phyloP scores from a whole-genome alignment of 2,797 vertebrate species.

The Gila robusta region DNA sequence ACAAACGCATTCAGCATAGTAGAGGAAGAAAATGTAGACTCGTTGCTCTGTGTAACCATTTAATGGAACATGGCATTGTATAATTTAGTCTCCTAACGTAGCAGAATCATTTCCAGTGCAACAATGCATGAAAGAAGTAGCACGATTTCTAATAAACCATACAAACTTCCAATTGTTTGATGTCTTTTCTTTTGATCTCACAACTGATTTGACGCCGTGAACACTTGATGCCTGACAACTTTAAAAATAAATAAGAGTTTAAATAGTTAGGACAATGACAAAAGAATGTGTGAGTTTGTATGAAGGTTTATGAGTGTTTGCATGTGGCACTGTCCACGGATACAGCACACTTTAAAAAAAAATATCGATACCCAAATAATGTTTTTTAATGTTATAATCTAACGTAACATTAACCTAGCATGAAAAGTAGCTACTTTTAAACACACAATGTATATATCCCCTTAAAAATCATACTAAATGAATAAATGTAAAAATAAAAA shows the following conservation, averaged over 20 bases:
- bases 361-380: neutral
- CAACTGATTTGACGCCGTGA: neutral
- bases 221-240: neutral
- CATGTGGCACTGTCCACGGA: neutral
- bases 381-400: neutral
- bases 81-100: slow-evolving; percentile 37
- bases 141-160: slow-evolving; percentile 5
- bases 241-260: slow-evolving; percentile 12
- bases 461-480: neutral
- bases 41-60: slow-evolving; percentile 6
- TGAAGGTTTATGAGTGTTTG: neutral
- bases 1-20: slow-evolving; percentile 39
- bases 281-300: slow-evolving; percentile 6
- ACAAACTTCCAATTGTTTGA: slow-evolving; percentile 13
- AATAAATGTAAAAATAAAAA: neutral
- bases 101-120: slow-evolving; percentile 21
- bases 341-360: neutral
- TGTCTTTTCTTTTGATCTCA: slow-evolving; percentile 26
- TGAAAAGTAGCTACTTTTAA: neutral
- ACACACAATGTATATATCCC: neutral
- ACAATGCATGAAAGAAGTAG: slow-evolving; percentile 12
- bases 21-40: neutral
- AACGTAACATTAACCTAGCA: neutral
- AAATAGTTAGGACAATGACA: slow-evolving; percentile 26
- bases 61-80: slow-evolving; percentile 27